These are phyloP conservation scores for Sebastes nivosus DNA, from an alignment of 2,797 vertebrate genomes.

Conservation along the genomic window DNA sequence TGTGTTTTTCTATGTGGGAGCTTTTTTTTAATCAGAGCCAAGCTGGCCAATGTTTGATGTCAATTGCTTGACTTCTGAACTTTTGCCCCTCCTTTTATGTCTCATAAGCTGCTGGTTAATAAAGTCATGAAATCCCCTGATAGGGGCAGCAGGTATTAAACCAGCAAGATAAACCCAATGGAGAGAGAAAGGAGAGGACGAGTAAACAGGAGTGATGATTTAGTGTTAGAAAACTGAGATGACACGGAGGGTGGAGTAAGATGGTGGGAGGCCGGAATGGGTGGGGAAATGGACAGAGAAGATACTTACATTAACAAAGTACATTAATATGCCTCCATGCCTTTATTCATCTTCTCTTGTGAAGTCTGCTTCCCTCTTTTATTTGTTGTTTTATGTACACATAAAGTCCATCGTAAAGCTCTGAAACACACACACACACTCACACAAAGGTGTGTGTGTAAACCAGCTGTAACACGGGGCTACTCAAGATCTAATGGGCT, in stretches of 20 bases:
- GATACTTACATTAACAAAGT: background rate
- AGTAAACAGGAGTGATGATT: conserved; percentile 28
- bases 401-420: conserved; percentile 35
- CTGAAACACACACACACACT: conserved; percentile 20
- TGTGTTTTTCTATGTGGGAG: background rate
- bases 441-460: conserved; percentile 5
- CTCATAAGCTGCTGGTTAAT: conserved; percentile 26
- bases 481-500: conserved; percentile 68
- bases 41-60: conserved; percentile 3
- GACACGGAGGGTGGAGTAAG: conserved; percentile 8
- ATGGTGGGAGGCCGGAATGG: conserved; percentile 4
- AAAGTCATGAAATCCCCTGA: conserved; percentile 22
- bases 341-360: background rate
- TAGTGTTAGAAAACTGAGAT: conserved; percentile 18
- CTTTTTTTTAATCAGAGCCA: background rate
- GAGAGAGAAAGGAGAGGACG: background rate
- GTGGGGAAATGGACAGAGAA: background rate
- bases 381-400: conserved; percentile 1
- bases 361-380: background rate
- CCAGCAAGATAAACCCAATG: background rate
- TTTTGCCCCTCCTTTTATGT: background rate
- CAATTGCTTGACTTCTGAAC: conserved; percentile 5
- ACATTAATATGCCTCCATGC: background rate
- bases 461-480: conserved; percentile 33
- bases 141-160: conserved; percentile 36